Base-by-base conservation (phyloP, 1,140 invertebrate species). In the Vanessa tameamea region DNA sequence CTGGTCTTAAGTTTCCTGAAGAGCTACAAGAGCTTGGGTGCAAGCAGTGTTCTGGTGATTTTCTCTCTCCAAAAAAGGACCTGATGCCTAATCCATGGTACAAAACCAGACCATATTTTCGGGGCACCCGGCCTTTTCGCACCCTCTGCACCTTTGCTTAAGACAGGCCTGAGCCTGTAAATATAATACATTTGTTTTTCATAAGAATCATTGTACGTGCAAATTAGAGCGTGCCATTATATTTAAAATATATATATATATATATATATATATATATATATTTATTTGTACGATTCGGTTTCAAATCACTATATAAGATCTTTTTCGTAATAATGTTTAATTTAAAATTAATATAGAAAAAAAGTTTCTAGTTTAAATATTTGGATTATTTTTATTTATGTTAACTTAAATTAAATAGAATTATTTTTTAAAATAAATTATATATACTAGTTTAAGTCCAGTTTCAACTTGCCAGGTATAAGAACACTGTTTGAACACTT, bases 381-480 rank as follows among this genome's bases (percentile, higher is more conserved):
- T 53, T 53, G n/a, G 23, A 26, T 8, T 55, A 20, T 16, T 20
- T 59, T 26, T 59, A 51, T 51, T 15, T n/a, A 15, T 14, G 16
- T 70, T 70, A 63, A 47, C n/a, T 50, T 70, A 48, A 48, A 61
- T 69, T 26, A 48, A 57, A 63, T 63, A 70, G 57, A 48, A 65
- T 47, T 11, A 65, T n/a, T 47, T 15, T 14, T 64, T 53, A 72
- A n/a, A 16, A 47, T 72, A 53, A 64, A 48, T 66, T 31, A 55
- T 47, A 61, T 20, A 26, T 53, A 53, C 15, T 59, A 67, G 70
- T 6, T 2, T 72, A 72, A 66, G 53, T 13, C 47, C 53, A 66
- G 55, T 73, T 31, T 61, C n/a, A 57, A 55, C 71, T 73, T 73
- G 71, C 71, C 71, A 73, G 23, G 64, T 31, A 64, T 9, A 53